Evolutionary conservation across 2,797 vertebrate genomes (phyloP).

Genomic region (Chelidonichthys spinosus): DNA sequence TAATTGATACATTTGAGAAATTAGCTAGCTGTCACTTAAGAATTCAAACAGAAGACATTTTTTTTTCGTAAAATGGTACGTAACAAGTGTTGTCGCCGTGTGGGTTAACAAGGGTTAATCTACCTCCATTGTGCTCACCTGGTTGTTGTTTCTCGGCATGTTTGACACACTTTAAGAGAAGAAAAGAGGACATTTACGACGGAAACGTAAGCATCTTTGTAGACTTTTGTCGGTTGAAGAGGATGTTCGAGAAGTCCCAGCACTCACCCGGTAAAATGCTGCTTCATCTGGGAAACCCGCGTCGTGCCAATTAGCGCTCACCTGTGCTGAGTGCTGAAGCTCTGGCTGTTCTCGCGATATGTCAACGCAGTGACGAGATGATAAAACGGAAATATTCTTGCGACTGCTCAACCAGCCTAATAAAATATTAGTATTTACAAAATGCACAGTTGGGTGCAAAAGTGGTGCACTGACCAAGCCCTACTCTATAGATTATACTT

Average conservation of each 20-base stretch:
- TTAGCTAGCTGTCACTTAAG: background rate
- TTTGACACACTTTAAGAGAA: slow-evolving; percentile 4
- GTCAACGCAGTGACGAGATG: background rate
- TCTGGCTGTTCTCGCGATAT: slow-evolving; percentile 44
- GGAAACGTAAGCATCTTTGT: background rate
- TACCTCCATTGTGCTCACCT: slow-evolving; percentile 56
- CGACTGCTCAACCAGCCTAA: too few relatives aligned
- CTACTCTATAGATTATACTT: background rate
- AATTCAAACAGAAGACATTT: background rate
- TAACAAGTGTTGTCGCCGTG: too few relatives aligned
- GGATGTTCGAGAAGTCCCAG: background rate
- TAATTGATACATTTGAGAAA: background rate
- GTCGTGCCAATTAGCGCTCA: slow-evolving; percentile 31
- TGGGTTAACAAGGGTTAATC: background rate
- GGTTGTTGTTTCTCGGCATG: slow-evolving; percentile 66
- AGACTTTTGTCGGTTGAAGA: background rate
- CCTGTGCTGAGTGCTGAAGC: slow-evolving; percentile 18
- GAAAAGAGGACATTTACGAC: background rate
- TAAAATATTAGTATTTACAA: too few relatives aligned
- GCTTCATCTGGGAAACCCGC: rapidly evolving
- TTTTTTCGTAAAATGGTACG: too few relatives aligned
- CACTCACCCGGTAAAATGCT: background rate
- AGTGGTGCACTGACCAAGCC: background rate
- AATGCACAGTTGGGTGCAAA: background rate
- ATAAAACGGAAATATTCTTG: background rate